Evolutionary conservation across 2,888 invertebrate species (phyloP), one percentile per base, ranked within the genome.

Genomic region (Neuroscelio doddi): DNA sequence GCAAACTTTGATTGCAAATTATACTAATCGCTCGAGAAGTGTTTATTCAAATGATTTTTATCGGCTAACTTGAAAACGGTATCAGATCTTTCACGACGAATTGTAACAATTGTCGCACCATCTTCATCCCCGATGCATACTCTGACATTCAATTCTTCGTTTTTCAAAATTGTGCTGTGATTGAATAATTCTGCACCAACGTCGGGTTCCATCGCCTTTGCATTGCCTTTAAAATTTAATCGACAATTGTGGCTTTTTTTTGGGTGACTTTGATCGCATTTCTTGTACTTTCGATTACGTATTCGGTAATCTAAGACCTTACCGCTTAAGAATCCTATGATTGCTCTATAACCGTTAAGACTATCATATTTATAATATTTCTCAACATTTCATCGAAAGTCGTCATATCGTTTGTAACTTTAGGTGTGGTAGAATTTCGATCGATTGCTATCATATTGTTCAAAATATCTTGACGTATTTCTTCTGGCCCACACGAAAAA

Each of bases 81-180:
- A 26, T 68, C 39, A 8, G 49, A 44, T 30, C 50, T 57, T 21
- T 38, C 62, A 49, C 38, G 27, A 44, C 46, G 61, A 8, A 71
- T 61, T 29, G 69, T 66, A 36, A 64, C 57, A 14, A 73, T 74
- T 9, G 59, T 74, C 1, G 70, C 65, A 16, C 68, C 67, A 56
- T 75, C 73, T 16, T 75, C 71, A 66, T 75, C 73, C 0, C 72
- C 74, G 9, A 75, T 62, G 0, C 75, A 8, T 8, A 71, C 68
- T 12, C 65, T 45, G n/a, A 72, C 68, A 15, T 67, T 17, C 24
- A 72, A 14, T 7, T 46, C 47, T 16, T 32, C 26, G 47, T 73
- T 69, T 68, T 71, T 63, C 2, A 73, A 41, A 32, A 71, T 64
- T 4, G 2, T 26, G 41, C 71, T 75, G 3, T 64, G 12, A 12